Evolutionary conservation across 2,113 vertebrate genomes (phyloP), one percentile per base, ranked within the genome.

Genomic region (Phalacrocorax aristotelis): DNA sequence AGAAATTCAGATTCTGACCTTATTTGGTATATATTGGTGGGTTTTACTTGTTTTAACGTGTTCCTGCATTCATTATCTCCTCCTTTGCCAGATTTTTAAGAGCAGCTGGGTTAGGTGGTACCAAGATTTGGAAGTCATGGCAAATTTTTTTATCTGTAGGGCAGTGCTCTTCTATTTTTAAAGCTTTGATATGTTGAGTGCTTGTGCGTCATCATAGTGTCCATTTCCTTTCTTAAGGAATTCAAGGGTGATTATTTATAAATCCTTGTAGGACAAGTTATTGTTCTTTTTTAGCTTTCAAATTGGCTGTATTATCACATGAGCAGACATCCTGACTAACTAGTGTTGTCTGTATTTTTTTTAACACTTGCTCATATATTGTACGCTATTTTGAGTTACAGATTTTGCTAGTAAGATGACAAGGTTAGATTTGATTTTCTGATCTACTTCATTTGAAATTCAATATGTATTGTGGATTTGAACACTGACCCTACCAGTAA

Each of bases 201-300:
- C 96, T 97, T 97, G 98, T 99, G 98, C 98, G 98, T 99, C 98
- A 99, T 98, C 98, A 61, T 97, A 90, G 96, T 95, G 98, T 98
- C 98, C 97, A 98, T 98, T 99, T 99, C 99, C 99, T 99, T 98
- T 98, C 97, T 98, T 98, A 97, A 98, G 98, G 98, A 98, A 98
- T 98, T 98, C 98, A 98, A 96, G 98, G 97, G 97, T 95, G 97
- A 98, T 99, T 99, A 98, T 99, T 99, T 99, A 98, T 98, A 98
- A 98, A 98, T 97, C 97, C 98, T 98, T 96, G 76, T 96, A 97
- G 98, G 98, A 89, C 94, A 97, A 87, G 93, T 98, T 98, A 98
- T 98, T 99, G 98, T 99, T 98, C 95, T 98, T 97, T 97, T 96
- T 95, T 89, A 96, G 96, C 95, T 97, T 98, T 97, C 96, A 96